A percentile compares a stretch with the other conserved stretches of the same genome.
These are phyloP conservation scores for Takifugu flavidus DNA, from an alignment of 2,113 vertebrate genomes.

Conservation along the genomic window DNA sequence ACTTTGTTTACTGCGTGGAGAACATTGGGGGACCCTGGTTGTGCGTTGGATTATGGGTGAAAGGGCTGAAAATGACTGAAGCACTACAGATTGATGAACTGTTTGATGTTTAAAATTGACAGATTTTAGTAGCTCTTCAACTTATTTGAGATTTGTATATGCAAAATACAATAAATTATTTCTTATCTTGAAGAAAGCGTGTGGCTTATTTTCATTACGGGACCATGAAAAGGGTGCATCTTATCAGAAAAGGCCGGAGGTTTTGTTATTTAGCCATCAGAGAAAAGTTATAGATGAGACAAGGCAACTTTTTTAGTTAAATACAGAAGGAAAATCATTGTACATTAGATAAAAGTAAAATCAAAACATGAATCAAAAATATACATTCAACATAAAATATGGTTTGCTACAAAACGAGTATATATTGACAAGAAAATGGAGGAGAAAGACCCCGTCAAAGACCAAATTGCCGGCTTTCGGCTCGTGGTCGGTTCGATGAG, in stretches of 20 bases:
- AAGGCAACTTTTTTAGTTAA: too few relatives aligned
- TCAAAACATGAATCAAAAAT: too few relatives aligned
- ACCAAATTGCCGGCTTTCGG: too few relatives aligned
- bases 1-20: neutral
- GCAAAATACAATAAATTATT: constrained; percentile 50
- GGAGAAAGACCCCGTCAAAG: too few relatives aligned
- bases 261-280: too few relatives aligned
- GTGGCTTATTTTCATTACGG: neutral
- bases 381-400: too few relatives aligned
- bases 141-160: constrained; percentile 22
- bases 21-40: neutral
- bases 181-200: constrained; percentile 12
- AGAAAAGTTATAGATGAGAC: too few relatives aligned
- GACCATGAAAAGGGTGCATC: neutral
- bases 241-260: neutral
- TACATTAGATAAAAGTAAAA: too few relatives aligned
- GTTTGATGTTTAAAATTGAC: constrained; percentile 6
- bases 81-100: constrained; percentile 35
- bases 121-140: constrained; percentile 31
- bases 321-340: too few relatives aligned
- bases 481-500: too few relatives aligned
- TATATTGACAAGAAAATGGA: too few relatives aligned
- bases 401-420: too few relatives aligned
- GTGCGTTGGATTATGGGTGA: neutral
- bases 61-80: constrained; percentile 12